Evolutionary conservation across 2,888 invertebrate species (phyloP).

Genomic region (Theristus sp.): DNA sequence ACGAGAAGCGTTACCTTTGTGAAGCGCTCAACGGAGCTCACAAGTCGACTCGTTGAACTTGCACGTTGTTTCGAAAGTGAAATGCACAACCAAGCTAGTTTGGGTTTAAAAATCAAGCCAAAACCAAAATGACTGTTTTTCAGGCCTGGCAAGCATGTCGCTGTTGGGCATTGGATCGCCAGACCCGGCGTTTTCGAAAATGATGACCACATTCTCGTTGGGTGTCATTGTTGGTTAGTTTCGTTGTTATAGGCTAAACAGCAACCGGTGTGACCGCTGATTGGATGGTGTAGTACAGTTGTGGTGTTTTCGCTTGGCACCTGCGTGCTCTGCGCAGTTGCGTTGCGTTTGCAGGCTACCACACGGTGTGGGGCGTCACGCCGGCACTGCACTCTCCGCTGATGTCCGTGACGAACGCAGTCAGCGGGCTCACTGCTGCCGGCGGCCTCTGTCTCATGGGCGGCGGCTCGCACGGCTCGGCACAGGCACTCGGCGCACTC

Average conservation of each 20-base stretch:
- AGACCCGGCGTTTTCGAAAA: constrained; percentile 61
- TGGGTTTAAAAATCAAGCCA: no score
- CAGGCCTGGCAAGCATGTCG: constrained; percentile 50
- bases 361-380: constrained; percentile 78
- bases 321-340: no score
- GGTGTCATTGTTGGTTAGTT: constrained; percentile 50
- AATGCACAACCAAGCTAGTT: no score
- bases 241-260: no score
- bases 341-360: constrained; percentile 42
- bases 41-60: no score
- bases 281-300: neutral
- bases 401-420: constrained; percentile 80
- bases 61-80: no score
- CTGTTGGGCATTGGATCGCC: constrained; percentile 56
- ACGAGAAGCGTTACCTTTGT: no score
- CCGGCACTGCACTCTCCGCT: constrained; percentile 73
- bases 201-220: constrained; percentile 64
- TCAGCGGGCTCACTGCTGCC: constrained; percentile 71
- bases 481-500: constrained; percentile 47
- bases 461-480: constrained; percentile 39
- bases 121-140: no score
- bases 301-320: no score
- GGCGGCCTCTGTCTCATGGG: constrained; percentile 70
- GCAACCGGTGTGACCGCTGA: no score
- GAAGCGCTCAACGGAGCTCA: no score